A percentile compares a stretch with the other conserved stretches of the same genome.
These are phyloP conservation scores for Chelmon rostratus DNA, from an alignment of 2,797 vertebrate genomes.

Conservation along the genomic window DNA sequence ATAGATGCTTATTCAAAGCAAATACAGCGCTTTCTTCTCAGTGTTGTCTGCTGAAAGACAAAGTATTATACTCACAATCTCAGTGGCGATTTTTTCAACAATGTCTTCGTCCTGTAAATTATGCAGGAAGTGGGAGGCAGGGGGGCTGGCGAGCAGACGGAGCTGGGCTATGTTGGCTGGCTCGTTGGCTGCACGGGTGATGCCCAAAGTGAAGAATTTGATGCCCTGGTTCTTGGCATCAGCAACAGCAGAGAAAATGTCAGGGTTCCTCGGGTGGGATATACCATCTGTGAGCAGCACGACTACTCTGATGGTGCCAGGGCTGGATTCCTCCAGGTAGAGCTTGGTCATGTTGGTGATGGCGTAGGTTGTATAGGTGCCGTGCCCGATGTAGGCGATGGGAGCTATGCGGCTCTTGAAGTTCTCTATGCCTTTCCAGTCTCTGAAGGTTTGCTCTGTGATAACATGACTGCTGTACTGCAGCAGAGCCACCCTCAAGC, in stretches of 20 bases:
- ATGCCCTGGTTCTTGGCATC: conserved; percentile 94
- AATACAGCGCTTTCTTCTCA: conserved; percentile 27
- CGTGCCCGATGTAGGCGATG: conserved; percentile 91
- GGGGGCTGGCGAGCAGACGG: conserved; percentile 89
- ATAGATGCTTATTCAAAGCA: conserved; percentile 39
- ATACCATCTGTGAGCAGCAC: conserved; percentile 91
- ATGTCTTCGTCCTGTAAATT: conserved; percentile 90
- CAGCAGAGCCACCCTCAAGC: conserved; percentile 89
- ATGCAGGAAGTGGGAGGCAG: conserved; percentile 88
- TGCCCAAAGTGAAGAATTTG: conserved; percentile 91
- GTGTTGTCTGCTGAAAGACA: conserved; percentile 43
- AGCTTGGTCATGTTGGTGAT: conserved; percentile 94
- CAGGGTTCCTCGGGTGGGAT: conserved; percentile 94
- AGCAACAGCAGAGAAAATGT: conserved; percentile 91
- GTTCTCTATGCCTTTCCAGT: conserved; percentile 90
- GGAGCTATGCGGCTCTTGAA: conserved; percentile 88
- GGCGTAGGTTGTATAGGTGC: conserved; percentile 94
- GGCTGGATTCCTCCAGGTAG: conserved; percentile 88
- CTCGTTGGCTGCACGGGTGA: conserved; percentile 90
- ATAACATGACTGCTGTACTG: conserved; percentile 95
- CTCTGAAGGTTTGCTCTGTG: conserved; percentile 90
- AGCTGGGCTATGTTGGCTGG: conserved; percentile 89
- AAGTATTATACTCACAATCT: conserved; percentile 87
- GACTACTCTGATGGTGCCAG: conserved; percentile 86
- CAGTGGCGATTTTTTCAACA: conserved; percentile 87